These are phyloP conservation scores for Xiphophorus couchianus DNA, from an alignment of 2,113 vertebrate genomes.

Conservation along the genomic window DNA sequence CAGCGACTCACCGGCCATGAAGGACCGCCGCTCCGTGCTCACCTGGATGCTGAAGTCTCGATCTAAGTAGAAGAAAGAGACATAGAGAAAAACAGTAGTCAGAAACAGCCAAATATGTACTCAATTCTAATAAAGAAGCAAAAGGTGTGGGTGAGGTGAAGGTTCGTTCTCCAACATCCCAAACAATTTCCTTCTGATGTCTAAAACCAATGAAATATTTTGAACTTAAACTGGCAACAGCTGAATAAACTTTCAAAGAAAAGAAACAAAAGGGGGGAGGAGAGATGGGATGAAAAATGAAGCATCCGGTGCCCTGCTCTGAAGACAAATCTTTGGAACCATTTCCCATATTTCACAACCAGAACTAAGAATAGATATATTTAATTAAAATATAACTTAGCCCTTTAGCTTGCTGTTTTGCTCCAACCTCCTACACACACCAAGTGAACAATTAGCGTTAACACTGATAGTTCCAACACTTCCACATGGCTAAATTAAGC, in stretches of 20 bases:
- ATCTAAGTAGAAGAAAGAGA: conserved; percentile 75
- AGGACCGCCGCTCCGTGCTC: conserved; percentile 91
- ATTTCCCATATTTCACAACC: conserved; percentile 56
- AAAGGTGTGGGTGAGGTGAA: background rate
- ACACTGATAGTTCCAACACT: conserved; percentile 22
- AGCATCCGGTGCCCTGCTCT: conserved; percentile 25
- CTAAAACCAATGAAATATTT: conserved; percentile 7
- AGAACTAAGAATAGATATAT: conserved; percentile 34
- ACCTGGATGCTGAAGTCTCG: conserved; percentile 94
- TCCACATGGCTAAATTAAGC: conserved; percentile 23
- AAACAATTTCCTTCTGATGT: conserved; percentile 18
- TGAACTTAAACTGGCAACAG: background rate
- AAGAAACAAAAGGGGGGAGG: background rate
- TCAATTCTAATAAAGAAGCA: background rate
- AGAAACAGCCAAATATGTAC: background rate
- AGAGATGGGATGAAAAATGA: conserved; percentile 1
- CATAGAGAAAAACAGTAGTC: background rate
- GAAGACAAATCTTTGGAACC: conserved; percentile 20
- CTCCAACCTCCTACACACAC: conserved; percentile 15
- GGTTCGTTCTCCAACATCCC: background rate
- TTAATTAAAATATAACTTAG: conserved; percentile 58
- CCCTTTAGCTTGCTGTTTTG: background rate
- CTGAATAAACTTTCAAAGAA: conserved; percentile 18
- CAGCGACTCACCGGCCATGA: conserved; percentile 90
- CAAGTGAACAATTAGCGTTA: conserved; percentile 35